Base-by-base conservation (phyloP, 2,797 vertebrate species). In the Chelon auratus region DNA sequence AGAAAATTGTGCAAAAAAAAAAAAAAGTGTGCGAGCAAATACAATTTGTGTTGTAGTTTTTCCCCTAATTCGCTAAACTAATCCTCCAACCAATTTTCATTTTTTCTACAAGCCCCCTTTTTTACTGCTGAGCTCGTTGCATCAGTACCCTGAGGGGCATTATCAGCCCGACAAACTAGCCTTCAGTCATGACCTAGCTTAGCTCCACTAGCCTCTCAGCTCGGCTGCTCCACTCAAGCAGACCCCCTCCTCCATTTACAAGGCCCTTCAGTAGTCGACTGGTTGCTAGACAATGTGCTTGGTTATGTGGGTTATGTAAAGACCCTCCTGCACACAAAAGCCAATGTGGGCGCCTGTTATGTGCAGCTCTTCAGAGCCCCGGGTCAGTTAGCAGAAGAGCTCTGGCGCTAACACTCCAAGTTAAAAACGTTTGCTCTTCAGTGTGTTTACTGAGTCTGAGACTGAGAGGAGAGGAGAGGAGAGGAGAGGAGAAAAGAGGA, bases 251-350 rank as follows among this genome's bases (percentile, higher is more conserved):
- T 84, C 87, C 84, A 75, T 93, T 92, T 93, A 93, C 88, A 91
- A 93, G 91, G 83, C 91, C 77, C 93, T 94, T 92, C 87, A 93
- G 87, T 75, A 36, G 87, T 80, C 30, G 78, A 71, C 90, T 76
- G 93, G 94, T 95, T 94, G 94, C 94, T 95, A 95, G 94, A 94
- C 94, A 94, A 94, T 94, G 90, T 84, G 91, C 91, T 92, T 94
- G 93, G 93, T 95, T 95, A 93, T 93, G 92, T 90, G 91, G 92
- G 94, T 93, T 95, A 94, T 95, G 93, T 95, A 94, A 95, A 95
- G 95, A 93, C 92, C 92, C 94, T 95, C 91, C 87, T 92, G 89
- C 90, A 85, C 90, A 95, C 93, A 95, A 95, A 94, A 93, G 93
- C 93, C 92, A 92, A 89, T 90, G 91, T 91, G 92, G 93, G 86